These are phyloP conservation scores for Microcebus lehilahytsara DNA, from an alignment of 2,113 vertebrate genomes.

Conservation along the genomic window DNA sequence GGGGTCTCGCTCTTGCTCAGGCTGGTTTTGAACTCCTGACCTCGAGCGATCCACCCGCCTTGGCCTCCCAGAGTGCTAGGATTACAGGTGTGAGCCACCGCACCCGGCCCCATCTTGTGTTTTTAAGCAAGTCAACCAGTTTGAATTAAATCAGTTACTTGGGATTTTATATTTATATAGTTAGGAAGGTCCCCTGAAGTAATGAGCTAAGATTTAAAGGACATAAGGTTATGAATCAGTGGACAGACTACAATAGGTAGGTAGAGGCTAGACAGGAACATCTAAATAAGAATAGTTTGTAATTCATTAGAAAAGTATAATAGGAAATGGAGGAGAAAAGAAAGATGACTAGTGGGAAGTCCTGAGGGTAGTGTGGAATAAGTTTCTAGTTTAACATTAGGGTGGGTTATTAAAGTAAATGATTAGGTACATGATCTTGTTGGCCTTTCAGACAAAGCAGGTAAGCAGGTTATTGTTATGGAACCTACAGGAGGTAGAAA, in stretches of 20 bases:
- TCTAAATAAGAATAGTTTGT: not conserved
- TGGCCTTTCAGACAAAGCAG: not conserved
- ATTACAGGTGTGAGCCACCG: too few relatives aligned
- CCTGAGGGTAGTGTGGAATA: not conserved
- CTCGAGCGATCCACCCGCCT: too few relatives aligned
- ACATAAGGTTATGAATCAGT: not conserved
- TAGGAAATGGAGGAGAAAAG: not conserved
- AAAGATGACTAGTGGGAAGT: not conserved
- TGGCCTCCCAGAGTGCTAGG: too few relatives aligned
- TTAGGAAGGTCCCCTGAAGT: constrained; percentile 9
- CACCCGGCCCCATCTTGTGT: not conserved
- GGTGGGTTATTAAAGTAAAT: not conserved
- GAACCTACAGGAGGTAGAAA: not conserved
- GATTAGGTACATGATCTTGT: not conserved
- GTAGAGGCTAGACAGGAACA: not conserved
- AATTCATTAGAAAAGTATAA: not conserved
- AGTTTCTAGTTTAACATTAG: not conserved
- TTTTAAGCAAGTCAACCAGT: constrained; percentile 11
- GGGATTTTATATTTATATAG: constrained; percentile 10
- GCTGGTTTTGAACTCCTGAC: too few relatives aligned
- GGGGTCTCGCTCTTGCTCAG: too few relatives aligned
- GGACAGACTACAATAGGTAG: not conserved
- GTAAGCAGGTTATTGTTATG: not conserved
- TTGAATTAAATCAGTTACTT: not conserved
- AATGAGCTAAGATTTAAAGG: constrained; percentile 47